Base-by-base conservation (phyloP, 64 coral and sea anemone genomes). In the Stichodactyla mertensii region DNA sequence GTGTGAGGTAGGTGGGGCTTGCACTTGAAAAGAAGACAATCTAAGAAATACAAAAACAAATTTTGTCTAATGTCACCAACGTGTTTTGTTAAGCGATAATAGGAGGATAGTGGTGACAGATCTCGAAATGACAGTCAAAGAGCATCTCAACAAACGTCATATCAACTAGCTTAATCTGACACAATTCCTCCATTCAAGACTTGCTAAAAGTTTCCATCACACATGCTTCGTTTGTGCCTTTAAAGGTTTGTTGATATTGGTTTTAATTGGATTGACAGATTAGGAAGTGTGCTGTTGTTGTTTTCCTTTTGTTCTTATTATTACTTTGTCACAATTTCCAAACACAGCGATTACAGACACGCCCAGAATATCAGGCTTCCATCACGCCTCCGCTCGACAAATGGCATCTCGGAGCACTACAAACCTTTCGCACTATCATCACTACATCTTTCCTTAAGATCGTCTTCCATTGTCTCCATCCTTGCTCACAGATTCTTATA, bases 261-360 rank as follows among this genome's bases (percentile, higher is more conserved):
- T 70, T 87, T 92, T 92, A 92, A 92, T 92, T 92, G 90, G 85
- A 92, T 87, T 92, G 90, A 86, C 78, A 85, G 90, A 92, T 92
- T 92, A 87, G 90, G 90, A 92, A 92, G 90, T 92, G 86, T 92
- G 66, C 85, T 86, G 86, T 82, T 87, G 79, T 92, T 64, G 79
- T 86, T 71, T 61, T 87, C 67, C 86, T 57, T 85, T 92, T 92
- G 86, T 92, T 87, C 54, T 83, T 78, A 78, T 87, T 92, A 92
- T 92, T 87, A 87, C 90, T 81, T 70, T 83, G 85, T 87, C 90
- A 87, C 66, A 86, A 83, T 87, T 82, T 80, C 54, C 83, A 85
- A 81, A 85, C 83, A 85, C 56, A 61, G 60, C 83, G 19, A 85
- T 53, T 81, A 52, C 78, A 53, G 78, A 81, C 78, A 81, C 78